Conservation (phyloP, 2,888 invertebrate genomes). For the Drosophila conformis region DNA sequence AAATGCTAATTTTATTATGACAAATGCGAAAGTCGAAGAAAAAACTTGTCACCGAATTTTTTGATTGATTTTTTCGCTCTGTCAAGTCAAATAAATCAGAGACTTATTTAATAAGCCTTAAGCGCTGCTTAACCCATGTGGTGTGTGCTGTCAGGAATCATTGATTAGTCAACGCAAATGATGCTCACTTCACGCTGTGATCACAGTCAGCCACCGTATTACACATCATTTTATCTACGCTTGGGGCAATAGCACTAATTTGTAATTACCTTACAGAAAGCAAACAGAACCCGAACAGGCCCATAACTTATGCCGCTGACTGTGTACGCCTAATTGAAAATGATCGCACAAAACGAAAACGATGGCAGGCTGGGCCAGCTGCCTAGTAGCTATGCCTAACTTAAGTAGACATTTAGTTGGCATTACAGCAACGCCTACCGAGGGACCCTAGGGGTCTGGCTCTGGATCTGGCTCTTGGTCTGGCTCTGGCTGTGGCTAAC, state of each 20-base stretch:
- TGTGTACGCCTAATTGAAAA: slow-evolving; percentile 63
- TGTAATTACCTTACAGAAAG: slow-evolving; percentile 28
- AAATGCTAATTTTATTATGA: slow-evolving; percentile 74
- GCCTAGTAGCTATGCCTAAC: slow-evolving; percentile 44
- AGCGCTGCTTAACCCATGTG: slow-evolving; percentile 13
- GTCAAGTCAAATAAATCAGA: slow-evolving; percentile 10
- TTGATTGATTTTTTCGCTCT: not conserved
- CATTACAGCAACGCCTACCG: slow-evolving; percentile 52
- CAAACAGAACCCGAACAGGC: not conserved
- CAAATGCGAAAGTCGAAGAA: slow-evolving; percentile 56
- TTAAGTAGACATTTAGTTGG: slow-evolving; percentile 70
- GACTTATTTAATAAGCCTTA: slow-evolving; percentile 27
- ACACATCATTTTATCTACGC: slow-evolving; percentile 37
- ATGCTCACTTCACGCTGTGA: slow-evolving; percentile 5
- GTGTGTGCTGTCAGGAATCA: slow-evolving; percentile 34
- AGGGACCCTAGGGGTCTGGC: not conserved
- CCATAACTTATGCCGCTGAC: slow-evolving; percentile 27
- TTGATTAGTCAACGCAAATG: slow-evolving; percentile 35
- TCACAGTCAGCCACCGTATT: slow-evolving; percentile 51
- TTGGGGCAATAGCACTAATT: slow-evolving; percentile 17
- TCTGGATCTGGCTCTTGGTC: not conserved
- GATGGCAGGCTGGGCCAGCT: slow-evolving; percentile 11
- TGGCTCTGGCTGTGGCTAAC: slow-evolving; percentile 19
- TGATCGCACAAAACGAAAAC: slow-evolving; percentile 51
- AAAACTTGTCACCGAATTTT: slow-evolving; percentile 7